phyloP scores from a whole-genome alignment of 1,140 invertebrate species.

The Paralvinella palmiformis region DNA sequence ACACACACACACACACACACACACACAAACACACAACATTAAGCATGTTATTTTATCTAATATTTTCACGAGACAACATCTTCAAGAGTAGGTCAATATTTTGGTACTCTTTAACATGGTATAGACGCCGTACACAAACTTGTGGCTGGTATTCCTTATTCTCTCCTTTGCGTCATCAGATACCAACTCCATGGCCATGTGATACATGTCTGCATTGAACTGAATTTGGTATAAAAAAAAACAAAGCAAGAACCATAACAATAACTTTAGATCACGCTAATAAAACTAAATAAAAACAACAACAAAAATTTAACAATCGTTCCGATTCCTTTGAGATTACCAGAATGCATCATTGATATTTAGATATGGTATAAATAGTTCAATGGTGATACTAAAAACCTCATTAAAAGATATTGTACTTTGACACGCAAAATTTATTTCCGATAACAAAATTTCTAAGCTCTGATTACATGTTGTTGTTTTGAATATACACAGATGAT shows the following conservation, averaged over 20 bases:
- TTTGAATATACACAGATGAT: too few relatives aligned
- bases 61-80: too few relatives aligned
- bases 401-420: neutral
- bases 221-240: conserved; percentile 27
- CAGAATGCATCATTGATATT: neutral
- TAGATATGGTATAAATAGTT: neutral
- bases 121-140: conserved; percentile 45
- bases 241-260: neutral
- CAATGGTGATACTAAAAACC: neutral
- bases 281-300: conserved; percentile 2
- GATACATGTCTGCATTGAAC: conserved; percentile 50
- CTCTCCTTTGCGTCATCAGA: conserved; percentile 34
- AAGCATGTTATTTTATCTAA: too few relatives aligned
- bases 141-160: conserved; percentile 33
- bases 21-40: too few relatives aligned
- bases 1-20: too few relatives aligned
- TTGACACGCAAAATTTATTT: too few relatives aligned
- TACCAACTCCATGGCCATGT: conserved; percentile 29
- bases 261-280: neutral
- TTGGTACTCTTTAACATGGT: conserved; percentile 36
- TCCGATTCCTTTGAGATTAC: neutral
- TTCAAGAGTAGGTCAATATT: conserved; percentile 35
- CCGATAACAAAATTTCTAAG: too few relatives aligned
- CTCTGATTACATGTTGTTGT: too few relatives aligned
- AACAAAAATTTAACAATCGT: too few relatives aligned